phyloP scores from a whole-genome alignment of 2,797 vertebrate genomes.

The Hypotaenidia philippensis region DNA sequence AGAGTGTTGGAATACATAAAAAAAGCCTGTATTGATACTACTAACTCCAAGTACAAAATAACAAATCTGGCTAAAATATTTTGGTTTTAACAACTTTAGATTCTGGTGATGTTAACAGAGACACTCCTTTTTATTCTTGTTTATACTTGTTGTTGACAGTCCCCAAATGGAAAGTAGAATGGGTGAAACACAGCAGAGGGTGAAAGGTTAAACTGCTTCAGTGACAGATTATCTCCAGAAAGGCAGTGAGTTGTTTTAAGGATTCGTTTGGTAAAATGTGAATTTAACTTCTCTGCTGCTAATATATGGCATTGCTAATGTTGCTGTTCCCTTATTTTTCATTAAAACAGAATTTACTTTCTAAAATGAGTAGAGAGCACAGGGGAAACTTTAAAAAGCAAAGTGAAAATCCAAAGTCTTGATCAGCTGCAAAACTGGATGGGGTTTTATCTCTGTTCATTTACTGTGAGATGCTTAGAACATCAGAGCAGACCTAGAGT shows the following conservation, averaged over 20 bases:
- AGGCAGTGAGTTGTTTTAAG: constrained; percentile 69
- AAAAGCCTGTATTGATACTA: background rate
- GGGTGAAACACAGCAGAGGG: background rate
- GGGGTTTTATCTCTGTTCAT: background rate
- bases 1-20: background rate
- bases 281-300: constrained; percentile 43
- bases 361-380: background rate
- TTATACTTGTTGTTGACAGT: background rate
- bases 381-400: background rate
- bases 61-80: background rate
- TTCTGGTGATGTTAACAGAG: background rate
- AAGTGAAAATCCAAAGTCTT: background rate
- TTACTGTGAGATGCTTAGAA: background rate
- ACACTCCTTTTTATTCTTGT: background rate
- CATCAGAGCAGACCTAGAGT: background rate
- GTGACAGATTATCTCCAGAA: constrained; percentile 65
- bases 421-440: background rate
- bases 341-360: constrained; percentile 62
- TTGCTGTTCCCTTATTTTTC: constrained; percentile 40
- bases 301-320: background rate
- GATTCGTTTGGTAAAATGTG: constrained; percentile 72
- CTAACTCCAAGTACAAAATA: background rate
- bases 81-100: background rate
- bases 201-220: constrained; percentile 59
- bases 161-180: background rate